Evolutionary conservation across 1,140 invertebrate species (phyloP), one percentile per base, ranked within the genome.

Genomic region (Orussus abietinus): DNA sequence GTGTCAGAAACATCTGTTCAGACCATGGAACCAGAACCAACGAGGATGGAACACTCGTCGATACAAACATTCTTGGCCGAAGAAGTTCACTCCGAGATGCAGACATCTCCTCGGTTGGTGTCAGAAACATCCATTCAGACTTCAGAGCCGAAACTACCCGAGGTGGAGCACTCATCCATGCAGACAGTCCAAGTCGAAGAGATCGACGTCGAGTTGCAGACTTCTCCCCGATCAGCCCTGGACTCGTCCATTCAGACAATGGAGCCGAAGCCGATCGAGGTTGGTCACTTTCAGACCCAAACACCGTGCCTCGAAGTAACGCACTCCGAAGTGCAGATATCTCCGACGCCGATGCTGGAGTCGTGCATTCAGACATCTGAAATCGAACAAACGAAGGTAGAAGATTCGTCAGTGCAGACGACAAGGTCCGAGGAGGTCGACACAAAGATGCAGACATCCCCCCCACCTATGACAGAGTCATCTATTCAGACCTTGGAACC

Each of bases 381-480:
- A 21, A 31, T 14, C 50, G 55, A 35, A 3, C 57, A 66, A 5
- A 46, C 66, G 1, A 55, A 69, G 2, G 33, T 47, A 7, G n/a
- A n/a, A n/a, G n/a, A n/a, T n/a, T 35, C 53, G 21, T 31, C 69
- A 28, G 47, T 75, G 9, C 45, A 61, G 7, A 70, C 69, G 15
- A 42, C 70, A 38, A 68, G 53, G 11, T 66, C 49, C 22, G 43
- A 49, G 13, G 39, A 42, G 38, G 38, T 22, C 30, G 36, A 51
- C 7, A 47, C 42, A 2, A 61, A 6, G 9, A 20, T 35, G 22
- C 45, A 36, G 31, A 22, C 17, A 30, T n/a, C 41, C 5, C 35
- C 44, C 4, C 4, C 9, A 32, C 17, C 20, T 9, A 32, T 28
- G 11, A 14, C 18, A 30, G 21, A 38, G 22, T 35, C 18, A 14